Percentiles rank a stretch among this genome's conserved stretches.
Conservation (phyloP, 2,888 invertebrate genomes). For the Bimastos eiseni region DNA sequence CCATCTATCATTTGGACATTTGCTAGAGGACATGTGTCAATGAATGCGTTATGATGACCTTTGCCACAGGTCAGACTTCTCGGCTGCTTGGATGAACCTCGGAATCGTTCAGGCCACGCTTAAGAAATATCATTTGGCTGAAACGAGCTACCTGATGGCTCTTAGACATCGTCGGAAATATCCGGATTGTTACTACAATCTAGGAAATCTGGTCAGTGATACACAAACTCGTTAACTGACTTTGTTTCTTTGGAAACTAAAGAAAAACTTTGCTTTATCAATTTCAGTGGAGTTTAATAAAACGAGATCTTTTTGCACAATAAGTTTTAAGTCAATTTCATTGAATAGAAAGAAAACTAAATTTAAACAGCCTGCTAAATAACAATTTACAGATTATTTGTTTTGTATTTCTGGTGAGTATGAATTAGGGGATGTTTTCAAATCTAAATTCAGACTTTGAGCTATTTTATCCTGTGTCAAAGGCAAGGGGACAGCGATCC, state of each 20-base stretch:
- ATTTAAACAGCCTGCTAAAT: not conserved
- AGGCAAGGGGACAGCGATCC: too few species aligned
- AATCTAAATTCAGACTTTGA: not conserved
- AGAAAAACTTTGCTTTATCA: not conserved
- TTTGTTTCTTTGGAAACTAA: not conserved
- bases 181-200: slow-evolving; percentile 90
- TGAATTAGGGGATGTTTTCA: not conserved
- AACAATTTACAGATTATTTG: not conserved
- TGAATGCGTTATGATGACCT: not conserved
- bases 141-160: slow-evolving; percentile 79
- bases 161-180: slow-evolving; percentile 77
- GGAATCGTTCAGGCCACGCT: slow-evolving; percentile 84
- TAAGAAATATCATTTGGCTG: slow-evolving; percentile 74
- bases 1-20: not conserved
- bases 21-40: not conserved
- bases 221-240: not conserved
- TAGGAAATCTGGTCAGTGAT: slow-evolving; percentile 81
- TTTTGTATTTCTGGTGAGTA: not conserved
- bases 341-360: not conserved
- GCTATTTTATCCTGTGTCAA: too few species aligned
- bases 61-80: slow-evolving; percentile 75
- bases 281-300: not conserved
- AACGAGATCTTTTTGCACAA: not conserved
- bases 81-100: slow-evolving; percentile 97
- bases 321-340: not conserved